These are phyloP conservation scores for Myocastor coypus DNA, from an alignment of 2,113 vertebrate species.

Conservation along the genomic window DNA sequence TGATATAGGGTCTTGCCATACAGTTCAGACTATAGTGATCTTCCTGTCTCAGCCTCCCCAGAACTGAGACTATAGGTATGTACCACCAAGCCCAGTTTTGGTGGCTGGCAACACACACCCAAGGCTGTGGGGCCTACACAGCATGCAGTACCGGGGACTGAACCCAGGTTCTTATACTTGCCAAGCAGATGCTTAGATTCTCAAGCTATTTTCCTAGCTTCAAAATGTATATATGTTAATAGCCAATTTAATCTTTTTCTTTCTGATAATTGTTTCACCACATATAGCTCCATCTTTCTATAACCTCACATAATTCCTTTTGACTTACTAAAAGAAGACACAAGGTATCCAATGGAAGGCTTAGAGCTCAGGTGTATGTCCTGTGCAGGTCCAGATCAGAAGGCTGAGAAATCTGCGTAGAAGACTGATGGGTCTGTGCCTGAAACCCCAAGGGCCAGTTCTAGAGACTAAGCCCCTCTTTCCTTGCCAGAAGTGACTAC, in stretches of 20 bases:
- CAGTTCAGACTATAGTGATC: too few relatives aligned
- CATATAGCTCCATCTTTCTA: conserved; percentile 36
- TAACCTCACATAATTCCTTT: conserved; percentile 3
- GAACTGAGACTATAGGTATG: too few relatives aligned
- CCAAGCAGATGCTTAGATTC: too few relatives aligned
- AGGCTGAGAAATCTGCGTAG: background rate
- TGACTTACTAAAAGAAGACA: background rate
- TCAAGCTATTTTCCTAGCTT: too few relatives aligned
- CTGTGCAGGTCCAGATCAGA: background rate
- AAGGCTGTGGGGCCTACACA: too few relatives aligned
- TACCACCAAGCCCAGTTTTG: too few relatives aligned
- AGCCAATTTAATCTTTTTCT: background rate
- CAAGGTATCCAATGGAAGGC: background rate
- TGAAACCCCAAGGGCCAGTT: background rate
- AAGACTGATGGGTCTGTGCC: background rate
- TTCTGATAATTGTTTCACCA: background rate
- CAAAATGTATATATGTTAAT: background rate
- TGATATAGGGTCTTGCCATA: too few relatives aligned
- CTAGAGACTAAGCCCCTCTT: background rate
- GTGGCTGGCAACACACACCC: too few relatives aligned
- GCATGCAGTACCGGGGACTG: too few relatives aligned
- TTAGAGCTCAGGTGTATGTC: background rate
- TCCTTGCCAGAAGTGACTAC: background rate
- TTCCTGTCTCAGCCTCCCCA: too few relatives aligned
- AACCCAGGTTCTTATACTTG: too few relatives aligned